These are phyloP conservation scores for Glyphotaelius pellucidus DNA, from an alignment of 2,888 invertebrate species.

Conservation along the genomic window DNA sequence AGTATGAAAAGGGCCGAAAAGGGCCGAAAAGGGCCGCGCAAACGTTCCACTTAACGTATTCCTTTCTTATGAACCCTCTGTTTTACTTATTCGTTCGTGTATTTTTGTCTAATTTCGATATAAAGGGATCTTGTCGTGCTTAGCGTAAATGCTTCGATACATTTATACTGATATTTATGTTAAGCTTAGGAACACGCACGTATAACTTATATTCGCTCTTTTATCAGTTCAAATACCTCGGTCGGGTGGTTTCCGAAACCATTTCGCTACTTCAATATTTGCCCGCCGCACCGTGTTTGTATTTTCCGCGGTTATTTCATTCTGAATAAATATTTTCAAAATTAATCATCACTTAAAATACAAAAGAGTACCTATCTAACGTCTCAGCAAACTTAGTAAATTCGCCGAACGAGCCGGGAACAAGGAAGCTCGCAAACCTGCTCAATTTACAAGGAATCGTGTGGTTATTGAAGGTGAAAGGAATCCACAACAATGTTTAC, in stretches of 20 bases:
- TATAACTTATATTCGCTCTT: slow-evolving; percentile 45
- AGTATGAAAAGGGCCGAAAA: too few relatives aligned
- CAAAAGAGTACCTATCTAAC: background rate
- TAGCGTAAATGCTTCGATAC: slow-evolving; percentile 34
- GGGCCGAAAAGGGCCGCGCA: too few relatives aligned
- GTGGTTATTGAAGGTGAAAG: background rate
- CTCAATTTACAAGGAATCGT: background rate
- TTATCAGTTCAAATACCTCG: slow-evolving; percentile 44
- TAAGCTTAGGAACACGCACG: slow-evolving; percentile 19
- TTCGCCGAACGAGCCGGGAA: background rate
- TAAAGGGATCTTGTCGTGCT: slow-evolving; percentile 5
- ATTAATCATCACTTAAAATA: slow-evolving; percentile 30
- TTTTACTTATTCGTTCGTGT: background rate
- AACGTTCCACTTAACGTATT: too few relatives aligned
- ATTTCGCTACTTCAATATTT: slow-evolving; percentile 44
- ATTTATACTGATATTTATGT: slow-evolving; percentile 24
- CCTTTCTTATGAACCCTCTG: background rate
- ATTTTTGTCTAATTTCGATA: slow-evolving; percentile 41
- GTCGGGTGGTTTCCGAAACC: slow-evolving; percentile 28
- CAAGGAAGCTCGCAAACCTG: background rate
- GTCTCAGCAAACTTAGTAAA: background rate
- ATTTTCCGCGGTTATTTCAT: slow-evolving; percentile 34
- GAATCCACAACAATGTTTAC: background rate
- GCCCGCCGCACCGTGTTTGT: slow-evolving; percentile 21
- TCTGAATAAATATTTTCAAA: slow-evolving; percentile 44